Base-by-base conservation (phyloP, 2,888 invertebrate genomes). In the Cistogaster globosa region DNA sequence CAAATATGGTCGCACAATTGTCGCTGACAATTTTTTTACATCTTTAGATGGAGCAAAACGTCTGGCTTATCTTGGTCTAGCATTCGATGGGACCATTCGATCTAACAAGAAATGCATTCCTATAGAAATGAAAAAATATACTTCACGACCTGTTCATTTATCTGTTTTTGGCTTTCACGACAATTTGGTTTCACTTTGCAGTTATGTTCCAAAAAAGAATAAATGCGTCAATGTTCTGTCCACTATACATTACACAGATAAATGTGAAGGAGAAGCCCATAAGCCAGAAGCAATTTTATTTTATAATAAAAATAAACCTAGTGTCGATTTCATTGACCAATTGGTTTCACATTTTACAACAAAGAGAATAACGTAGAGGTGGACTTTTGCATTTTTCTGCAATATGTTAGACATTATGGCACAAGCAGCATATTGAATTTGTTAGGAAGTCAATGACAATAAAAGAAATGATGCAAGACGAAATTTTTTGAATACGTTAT, bases 201-300 rank as follows among this genome's bases (percentile, higher is more conserved):
- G 55, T 18, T 81, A 81, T 45, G 68, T 75, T 16, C 81, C 75
- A 62, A 55, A 60, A 32, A 68, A 81, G 62, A 77, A 82, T 32
- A 79, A 79, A 45, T 68, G 55, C 42, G 78, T 85, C 14, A 80
- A 79, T 60, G 38, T 84, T 26, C 62, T 84, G 48, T 84, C 80
- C 12, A 79, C 80, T 20, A 58, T 77, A 36, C 80, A 81, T 55
- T 83, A 83, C 14, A 48, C 76, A 3, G 77, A 72, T 36, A 26
- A 48, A 53, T 79, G 79, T 74, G 75, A 42, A 51, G 83, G 83
- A 0, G 79, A 75, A 82, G 81, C 74, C 65, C 58, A 45, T 45
- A 86, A 87, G 63, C 87, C 83, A 7, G 71, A 86, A 76, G 85
- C 81, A 55, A 86, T 86, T 75, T 55, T 84, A 38, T 81, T 58